Conservation (phyloP, 2,888 invertebrate genomes). For the Xanthorhoe spadicearia region DNA sequence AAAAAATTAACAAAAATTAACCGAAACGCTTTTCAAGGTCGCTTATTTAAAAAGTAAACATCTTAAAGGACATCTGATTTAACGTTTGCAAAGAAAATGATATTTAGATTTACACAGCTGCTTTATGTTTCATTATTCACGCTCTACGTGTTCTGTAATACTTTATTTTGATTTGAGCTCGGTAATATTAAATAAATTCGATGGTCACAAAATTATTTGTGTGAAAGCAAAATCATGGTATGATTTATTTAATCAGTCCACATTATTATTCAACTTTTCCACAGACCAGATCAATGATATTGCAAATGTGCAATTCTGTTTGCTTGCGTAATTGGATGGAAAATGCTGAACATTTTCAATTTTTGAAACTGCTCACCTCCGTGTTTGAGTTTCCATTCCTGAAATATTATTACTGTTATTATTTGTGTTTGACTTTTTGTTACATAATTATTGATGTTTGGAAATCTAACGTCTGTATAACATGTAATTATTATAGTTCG, state of each 20-base stretch:
- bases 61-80: no score
- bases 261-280: slow-evolving; percentile 49
- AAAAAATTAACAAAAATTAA: no score
- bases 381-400: slow-evolving; percentile 1
- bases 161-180: slow-evolving; percentile 5
- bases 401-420: not conserved
- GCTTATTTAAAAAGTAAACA: no score
- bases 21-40: no score
- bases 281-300: slow-evolving; percentile 47
- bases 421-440: slow-evolving; percentile 2
- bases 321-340: slow-evolving; percentile 54
- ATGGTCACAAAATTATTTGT: slow-evolving; percentile 32
- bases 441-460: not conserved
- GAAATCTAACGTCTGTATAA: not conserved
- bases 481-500: no score
- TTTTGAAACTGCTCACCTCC: slow-evolving; percentile 31
- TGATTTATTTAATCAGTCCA: slow-evolving; percentile 37
- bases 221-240: slow-evolving; percentile 21
- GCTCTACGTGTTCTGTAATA: slow-evolving; percentile 3
- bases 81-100: no score
- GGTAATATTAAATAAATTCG: slow-evolving; percentile 25
- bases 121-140: slow-evolving; percentile 1
- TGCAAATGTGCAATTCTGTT: slow-evolving; percentile 51
- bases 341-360: slow-evolving; percentile 43
- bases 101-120: not conserved